Conservation (phyloP, 2,888 invertebrate species). For the Anoncus sp. region DNA sequence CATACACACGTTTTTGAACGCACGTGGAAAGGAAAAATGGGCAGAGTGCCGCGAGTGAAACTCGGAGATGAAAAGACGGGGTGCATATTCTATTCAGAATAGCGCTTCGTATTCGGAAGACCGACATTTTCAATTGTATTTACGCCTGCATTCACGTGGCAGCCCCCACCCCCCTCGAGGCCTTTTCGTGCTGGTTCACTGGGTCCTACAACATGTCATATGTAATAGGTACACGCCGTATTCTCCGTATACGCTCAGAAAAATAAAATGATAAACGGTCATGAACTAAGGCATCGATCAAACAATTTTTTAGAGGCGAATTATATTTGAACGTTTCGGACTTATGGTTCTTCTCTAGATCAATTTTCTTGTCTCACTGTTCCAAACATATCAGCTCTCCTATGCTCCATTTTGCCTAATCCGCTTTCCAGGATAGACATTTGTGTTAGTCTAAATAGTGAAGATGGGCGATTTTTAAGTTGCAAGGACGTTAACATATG, state of each 20-base stretch:
- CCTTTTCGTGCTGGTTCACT: neutral
- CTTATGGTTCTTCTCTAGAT: no score
- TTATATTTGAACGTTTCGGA: neutral
- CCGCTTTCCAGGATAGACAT: neutral
- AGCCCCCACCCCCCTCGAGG: neutral
- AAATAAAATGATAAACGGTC: conserved; percentile 1
- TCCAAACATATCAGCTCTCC: no score
- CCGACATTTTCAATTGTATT: conserved; percentile 39
- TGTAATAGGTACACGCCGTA: neutral
- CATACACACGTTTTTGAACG: conserved; percentile 11
- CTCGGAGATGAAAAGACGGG: conserved; percentile 31
- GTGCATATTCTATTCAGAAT: conserved; percentile 38
- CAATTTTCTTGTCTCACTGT: no score
- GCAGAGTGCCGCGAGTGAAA: conserved; percentile 19
- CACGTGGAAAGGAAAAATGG: conserved; percentile 32
- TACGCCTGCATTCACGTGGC: conserved; percentile 34
- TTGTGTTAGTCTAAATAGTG: neutral
- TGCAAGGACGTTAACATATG: neutral
- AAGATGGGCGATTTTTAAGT: neutral
- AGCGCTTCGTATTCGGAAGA: conserved; percentile 15
- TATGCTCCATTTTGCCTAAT: no score
- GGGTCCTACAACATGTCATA: neutral
- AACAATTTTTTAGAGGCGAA: conserved; percentile 3
- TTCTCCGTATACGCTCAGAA: neutral
- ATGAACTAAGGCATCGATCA: conserved; percentile 2